These are phyloP conservation scores for Lacanobia wlatinum DNA, from an alignment of 2,888 invertebrate genomes.

Conservation along the genomic window DNA sequence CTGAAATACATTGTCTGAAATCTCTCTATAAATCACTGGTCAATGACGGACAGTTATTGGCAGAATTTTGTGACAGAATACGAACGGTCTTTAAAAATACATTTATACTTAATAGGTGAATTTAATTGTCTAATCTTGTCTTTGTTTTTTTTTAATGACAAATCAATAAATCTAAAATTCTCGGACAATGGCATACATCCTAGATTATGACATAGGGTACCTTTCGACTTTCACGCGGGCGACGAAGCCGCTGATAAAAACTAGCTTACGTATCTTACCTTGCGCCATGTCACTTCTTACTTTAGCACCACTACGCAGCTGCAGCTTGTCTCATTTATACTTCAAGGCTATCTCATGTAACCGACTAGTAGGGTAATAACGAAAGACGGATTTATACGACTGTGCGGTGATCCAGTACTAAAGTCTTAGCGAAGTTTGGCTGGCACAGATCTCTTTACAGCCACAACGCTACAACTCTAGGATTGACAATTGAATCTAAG, in stretches of 20 bases:
- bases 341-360: constrained; percentile 13
- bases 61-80: not conserved
- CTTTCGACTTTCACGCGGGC: too few species aligned
- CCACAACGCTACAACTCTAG: constrained; percentile 27
- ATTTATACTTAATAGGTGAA: too few species aligned
- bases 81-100: too few species aligned
- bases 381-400: constrained; percentile 50
- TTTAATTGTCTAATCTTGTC: too few species aligned
- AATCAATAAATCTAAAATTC: too few species aligned
- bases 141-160: too few species aligned
- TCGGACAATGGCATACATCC: too few species aligned
- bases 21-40: not conserved
- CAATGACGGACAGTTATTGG: not conserved
- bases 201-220: too few species aligned
- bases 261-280: not conserved
- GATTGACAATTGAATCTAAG: constrained; percentile 53
- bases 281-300: not conserved
- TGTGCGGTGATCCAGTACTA: constrained; percentile 53
- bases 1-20: too few species aligned
- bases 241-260: not conserved
- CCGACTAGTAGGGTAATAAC: constrained; percentile 47
- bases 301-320: not conserved
- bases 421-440: constrained; percentile 54
- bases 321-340: constrained; percentile 28
- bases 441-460: constrained; percentile 44